phyloP scores from a whole-genome alignment of 2,888 invertebrate species.

The Chrysomela aeneicollis region DNA sequence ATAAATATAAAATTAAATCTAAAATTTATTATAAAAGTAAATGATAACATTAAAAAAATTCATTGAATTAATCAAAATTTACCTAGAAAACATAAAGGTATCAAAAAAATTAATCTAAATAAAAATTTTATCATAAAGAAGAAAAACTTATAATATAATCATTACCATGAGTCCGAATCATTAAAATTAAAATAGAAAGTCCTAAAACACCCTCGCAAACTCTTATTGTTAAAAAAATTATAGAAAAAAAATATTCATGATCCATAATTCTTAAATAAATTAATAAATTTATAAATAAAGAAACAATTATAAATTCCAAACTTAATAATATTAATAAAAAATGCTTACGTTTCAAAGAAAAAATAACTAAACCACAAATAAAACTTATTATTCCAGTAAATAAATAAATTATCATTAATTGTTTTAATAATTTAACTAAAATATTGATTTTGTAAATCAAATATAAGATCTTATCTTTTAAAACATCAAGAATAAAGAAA shows the following conservation, averaged over 20 bases:
- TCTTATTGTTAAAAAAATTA: conserved; percentile 69
- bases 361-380: conserved; percentile 64
- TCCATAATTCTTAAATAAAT: conserved; percentile 61
- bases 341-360: conserved; percentile 67
- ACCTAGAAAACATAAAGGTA: conserved; percentile 64
- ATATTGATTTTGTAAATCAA: conserved; percentile 69
- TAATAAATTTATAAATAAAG: conserved; percentile 54
- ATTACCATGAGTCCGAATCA: conserved; percentile 70
- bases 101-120: conserved; percentile 46
- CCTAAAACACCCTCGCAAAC: conserved; percentile 74
- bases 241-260: conserved; percentile 66
- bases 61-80: conserved; percentile 66
- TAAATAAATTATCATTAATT: conserved; percentile 19
- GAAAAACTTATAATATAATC: conserved; percentile 70
- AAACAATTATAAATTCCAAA: conserved; percentile 68
- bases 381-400: conserved; percentile 61
- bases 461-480: conserved; percentile 66
- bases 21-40: conserved; percentile 63
- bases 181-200: conserved; percentile 68
- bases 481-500: conserved; percentile 68
- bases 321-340: conserved; percentile 68
- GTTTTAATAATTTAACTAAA: conserved; percentile 16
- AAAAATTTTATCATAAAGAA: conserved; percentile 68
- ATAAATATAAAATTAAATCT: conserved; percentile 57
- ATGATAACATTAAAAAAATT: conserved; percentile 63